Evolutionary conservation across 2,113 vertebrate genomes (phyloP).

Genomic region (Platysternon megacephalum): DNA sequence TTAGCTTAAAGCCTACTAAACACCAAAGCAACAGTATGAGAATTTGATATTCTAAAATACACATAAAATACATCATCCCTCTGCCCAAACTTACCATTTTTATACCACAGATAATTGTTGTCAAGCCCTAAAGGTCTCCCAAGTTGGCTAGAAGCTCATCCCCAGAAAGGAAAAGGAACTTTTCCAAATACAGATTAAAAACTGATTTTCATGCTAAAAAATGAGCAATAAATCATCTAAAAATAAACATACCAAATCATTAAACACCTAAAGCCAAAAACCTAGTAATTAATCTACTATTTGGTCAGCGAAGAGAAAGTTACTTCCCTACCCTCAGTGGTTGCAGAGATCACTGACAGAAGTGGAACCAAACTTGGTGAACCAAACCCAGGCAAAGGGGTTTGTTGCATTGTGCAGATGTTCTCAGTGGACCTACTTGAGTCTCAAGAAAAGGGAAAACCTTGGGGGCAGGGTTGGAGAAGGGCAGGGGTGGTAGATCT

Average conservation of each 20-base stretch:
- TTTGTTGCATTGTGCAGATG: background rate
- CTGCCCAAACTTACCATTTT: background rate
- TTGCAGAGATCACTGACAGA: fast-evolving
- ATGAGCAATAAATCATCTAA: background rate
- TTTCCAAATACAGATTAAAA: background rate
- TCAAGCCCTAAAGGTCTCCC: background rate
- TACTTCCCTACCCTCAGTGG: background rate
- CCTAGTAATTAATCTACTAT: background rate
- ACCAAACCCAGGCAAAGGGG: background rate
- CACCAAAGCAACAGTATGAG: background rate
- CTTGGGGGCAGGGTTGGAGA: background rate
- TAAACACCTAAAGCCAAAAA: background rate
- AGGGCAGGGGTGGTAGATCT: background rate
- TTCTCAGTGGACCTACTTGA: background rate
- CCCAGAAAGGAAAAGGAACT: background rate
- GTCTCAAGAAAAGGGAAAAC: background rate
- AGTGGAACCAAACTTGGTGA: background rate
- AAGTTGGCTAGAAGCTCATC: background rate
- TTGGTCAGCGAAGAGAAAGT: background rate
- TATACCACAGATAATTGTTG: background rate
- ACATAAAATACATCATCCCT: background rate
- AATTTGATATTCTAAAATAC: background rate
- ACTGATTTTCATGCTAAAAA: background rate
- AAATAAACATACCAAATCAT: background rate
- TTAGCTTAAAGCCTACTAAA: slow-evolving; percentile 5